phyloP scores from a whole-genome alignment of 2,113 vertebrate species.

The Ondatra zibethicus region DNA sequence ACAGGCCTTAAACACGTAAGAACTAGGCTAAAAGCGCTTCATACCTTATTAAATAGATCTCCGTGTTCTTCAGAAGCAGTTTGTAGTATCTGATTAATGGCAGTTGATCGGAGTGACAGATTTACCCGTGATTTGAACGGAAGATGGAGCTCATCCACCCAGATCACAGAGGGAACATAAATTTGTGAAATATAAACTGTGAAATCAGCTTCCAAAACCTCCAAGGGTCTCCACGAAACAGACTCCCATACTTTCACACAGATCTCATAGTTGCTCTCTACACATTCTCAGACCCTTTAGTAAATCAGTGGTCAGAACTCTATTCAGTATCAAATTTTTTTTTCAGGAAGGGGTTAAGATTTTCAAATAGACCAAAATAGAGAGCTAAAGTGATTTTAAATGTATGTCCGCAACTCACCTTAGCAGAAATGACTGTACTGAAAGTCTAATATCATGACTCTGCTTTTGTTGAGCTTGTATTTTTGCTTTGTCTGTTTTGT shows the following conservation, averaged over 20 bases:
- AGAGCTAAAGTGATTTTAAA: slow-evolving; percentile 54
- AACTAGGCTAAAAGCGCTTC: slow-evolving; percentile 88
- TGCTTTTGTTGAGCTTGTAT: neutral
- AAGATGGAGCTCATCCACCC: slow-evolving; percentile 82
- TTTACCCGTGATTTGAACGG: slow-evolving; percentile 86
- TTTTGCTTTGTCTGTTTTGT: neutral
- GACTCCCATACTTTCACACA: slow-evolving; percentile 69
- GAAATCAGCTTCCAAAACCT: slow-evolving; percentile 82
- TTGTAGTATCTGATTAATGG: slow-evolving; percentile 87
- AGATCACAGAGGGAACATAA: slow-evolving; percentile 87
- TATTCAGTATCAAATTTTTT: slow-evolving; percentile 21
- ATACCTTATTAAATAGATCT: slow-evolving; percentile 87
- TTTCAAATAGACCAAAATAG: slow-evolving; percentile 48
- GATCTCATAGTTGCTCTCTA: slow-evolving; percentile 50
- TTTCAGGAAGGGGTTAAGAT: neutral
- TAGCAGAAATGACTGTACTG: neutral
- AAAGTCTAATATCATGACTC: neutral
- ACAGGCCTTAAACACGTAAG: slow-evolving; percentile 85
- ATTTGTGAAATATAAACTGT: slow-evolving; percentile 34
- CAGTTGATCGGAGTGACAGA: slow-evolving; percentile 88
- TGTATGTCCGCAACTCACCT: neutral
- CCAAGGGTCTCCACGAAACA: slow-evolving; percentile 80
- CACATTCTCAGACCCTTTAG: slow-evolving; percentile 66
- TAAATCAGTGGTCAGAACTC: slow-evolving; percentile 6
- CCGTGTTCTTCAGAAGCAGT: slow-evolving; percentile 83